Conservation (phyloP, 2,888 invertebrate species). For the Bhutanitis thaidina region DNA sequence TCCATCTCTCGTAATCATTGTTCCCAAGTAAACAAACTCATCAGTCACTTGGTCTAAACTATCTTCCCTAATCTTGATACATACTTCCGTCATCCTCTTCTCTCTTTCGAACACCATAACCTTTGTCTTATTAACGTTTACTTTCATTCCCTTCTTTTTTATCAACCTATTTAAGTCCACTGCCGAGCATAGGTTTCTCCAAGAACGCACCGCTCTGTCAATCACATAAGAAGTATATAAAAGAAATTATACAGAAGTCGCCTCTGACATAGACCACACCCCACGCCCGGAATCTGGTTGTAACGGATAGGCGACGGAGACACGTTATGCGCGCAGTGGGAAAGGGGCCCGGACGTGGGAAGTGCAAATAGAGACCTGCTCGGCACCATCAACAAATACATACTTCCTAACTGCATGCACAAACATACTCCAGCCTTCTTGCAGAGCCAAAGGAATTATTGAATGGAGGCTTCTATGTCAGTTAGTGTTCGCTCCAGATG, state of each 20-base stretch:
- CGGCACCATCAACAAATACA: conserved; percentile 33
- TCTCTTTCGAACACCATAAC: too few species aligned
- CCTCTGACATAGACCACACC: background rate
- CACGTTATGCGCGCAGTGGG: background rate
- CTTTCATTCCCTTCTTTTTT: too few species aligned
- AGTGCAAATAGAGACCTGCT: conserved; percentile 44
- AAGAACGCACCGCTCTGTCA: too few species aligned
- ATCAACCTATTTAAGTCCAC: too few species aligned
- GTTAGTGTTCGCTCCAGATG: background rate
- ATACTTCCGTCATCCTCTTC: too few species aligned
- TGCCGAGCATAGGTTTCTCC: too few species aligned
- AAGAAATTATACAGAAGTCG: background rate
- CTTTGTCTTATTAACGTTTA: too few species aligned
- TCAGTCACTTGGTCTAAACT: too few species aligned
- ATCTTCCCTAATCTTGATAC: too few species aligned
- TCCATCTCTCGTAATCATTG: too few species aligned
- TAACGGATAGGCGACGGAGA: background rate
- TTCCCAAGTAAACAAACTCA: too few species aligned
- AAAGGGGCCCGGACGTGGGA: conserved; percentile 45
- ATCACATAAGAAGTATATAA: too few species aligned
- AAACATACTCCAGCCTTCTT: conserved; percentile 16
- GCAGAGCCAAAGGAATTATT: conserved; percentile 12
- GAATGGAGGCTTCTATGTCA: conserved; percentile 3
- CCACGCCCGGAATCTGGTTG: background rate
- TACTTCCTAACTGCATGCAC: conserved; percentile 39